Conservation (phyloP, 2,888 invertebrate species). For the Ophioninae sp. region DNA sequence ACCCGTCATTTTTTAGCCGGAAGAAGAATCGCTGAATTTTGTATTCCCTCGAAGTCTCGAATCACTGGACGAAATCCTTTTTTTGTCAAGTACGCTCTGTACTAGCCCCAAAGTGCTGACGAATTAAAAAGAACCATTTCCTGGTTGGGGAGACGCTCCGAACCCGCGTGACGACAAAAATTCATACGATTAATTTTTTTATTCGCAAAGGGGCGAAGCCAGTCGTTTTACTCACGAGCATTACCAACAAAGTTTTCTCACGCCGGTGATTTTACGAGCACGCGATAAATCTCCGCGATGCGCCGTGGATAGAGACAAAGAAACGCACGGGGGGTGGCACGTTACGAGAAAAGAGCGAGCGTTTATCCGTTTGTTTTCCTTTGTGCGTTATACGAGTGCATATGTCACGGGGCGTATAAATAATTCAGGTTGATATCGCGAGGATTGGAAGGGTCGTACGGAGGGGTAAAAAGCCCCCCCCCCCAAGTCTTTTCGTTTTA, state of each 20-base stretch:
- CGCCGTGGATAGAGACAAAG: constrained; percentile 6
- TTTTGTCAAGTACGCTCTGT: neutral
- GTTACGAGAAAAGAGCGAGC: constrained; percentile 40
- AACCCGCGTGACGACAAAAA: constrained; percentile 9
- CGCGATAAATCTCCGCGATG: constrained; percentile 50
- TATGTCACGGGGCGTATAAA: constrained; percentile 41
- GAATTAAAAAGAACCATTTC: neutral
- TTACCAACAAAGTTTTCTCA: constrained; percentile 50
- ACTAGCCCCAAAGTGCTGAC: neutral
- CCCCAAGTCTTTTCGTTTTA: constrained; percentile 47
- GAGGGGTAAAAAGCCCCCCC: constrained; percentile 33
- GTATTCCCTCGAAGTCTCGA: neutral
- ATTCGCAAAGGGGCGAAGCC: neutral
- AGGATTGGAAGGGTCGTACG: constrained; percentile 34
- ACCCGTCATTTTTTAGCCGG: no score
- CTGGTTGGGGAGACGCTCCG: neutral
- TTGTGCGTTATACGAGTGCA: constrained; percentile 19
- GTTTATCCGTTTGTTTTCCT: constrained; percentile 33
- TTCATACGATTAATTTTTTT: neutral
- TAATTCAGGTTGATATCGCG: constrained; percentile 48
- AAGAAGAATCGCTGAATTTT: no score
- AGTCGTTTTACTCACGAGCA: neutral
- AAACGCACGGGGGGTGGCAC: constrained; percentile 3
- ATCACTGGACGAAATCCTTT: neutral
- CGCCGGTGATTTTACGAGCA: constrained; percentile 53